Conservation (phyloP, 1,140 invertebrate species). For the Zaprionus capensis region DNA sequence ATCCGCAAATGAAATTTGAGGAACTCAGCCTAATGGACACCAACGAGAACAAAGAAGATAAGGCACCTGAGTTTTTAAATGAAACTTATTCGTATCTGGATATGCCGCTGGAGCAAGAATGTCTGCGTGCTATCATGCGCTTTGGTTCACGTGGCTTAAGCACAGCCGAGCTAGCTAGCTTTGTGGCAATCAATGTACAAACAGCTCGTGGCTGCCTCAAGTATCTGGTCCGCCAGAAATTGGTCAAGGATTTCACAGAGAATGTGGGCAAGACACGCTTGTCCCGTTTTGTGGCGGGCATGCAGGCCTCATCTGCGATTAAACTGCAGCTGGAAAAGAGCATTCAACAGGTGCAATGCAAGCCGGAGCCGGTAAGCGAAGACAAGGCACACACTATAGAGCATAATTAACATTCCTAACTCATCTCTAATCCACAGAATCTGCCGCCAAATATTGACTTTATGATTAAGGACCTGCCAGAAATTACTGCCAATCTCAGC, state of each 20-base stretch:
- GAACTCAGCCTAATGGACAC: conserved; percentile 80
- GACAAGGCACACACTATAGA: not conserved
- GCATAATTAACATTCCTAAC: not conserved
- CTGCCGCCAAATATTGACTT: conserved; percentile 37
- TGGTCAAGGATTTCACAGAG: conserved; percentile 56
- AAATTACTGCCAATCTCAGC: conserved; percentile 46
- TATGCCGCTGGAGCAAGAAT: conserved; percentile 69
- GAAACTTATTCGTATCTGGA: conserved; percentile 55
- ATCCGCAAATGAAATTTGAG: conserved; percentile 55
- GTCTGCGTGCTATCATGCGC: conserved; percentile 55
- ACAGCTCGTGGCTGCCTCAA: conserved; percentile 56
- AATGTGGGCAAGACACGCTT: conserved; percentile 65
- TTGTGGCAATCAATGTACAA: conserved; percentile 47
- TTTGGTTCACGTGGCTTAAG: conserved; percentile 66
- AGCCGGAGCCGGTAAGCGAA: conserved; percentile 62
- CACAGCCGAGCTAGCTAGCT: conserved; percentile 55
- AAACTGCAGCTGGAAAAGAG: conserved; percentile 16
- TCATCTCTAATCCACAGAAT: conserved; percentile 21
- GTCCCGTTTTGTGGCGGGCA: conserved; percentile 45
- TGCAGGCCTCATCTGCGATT: conserved; percentile 5
- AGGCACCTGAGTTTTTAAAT: conserved; percentile 52
- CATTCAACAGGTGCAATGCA: conserved; percentile 46
- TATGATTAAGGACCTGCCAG: conserved; percentile 48
- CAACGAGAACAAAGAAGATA: conserved; percentile 86
- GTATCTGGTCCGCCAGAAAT: conserved; percentile 27